Base-by-base conservation (phyloP, 2,888 invertebrate genomes). In the Carpatolechia fugitivella region DNA sequence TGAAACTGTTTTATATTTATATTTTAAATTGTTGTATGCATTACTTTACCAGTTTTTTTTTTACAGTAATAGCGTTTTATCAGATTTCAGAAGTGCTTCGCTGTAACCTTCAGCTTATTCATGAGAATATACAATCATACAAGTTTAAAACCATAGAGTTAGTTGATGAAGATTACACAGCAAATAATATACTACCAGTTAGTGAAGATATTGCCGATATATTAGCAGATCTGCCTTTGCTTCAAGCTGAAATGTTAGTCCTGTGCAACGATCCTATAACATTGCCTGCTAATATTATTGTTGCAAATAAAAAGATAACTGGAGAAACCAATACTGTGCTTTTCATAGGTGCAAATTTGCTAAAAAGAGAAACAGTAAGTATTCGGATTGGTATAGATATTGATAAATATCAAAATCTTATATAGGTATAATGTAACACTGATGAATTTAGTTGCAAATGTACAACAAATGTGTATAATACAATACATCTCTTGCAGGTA, bases 111-210 rank as follows among this genome's bases (percentile, higher is more conserved):
- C 97, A 97, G 76, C 72, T 96, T 0, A 91, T 93, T 0, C 74
- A 95, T 0, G 97, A 97, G 76, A 97, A 96, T 71, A 75, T 91
- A 1, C 90, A 91, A 52, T 86, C 85, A 0, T 79, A 91, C 60
- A 94, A 93, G 85, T 89, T 94, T 0, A 93, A 92, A 74, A 80
- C 82, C 36, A 82, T 93, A 18, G 92, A 94, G 76, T 51, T 92
- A 57, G 72, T 80, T 62, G 91, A 91, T 49, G 83, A 85, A 29
- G 90, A 91, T 44, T 91, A 92, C 59, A 85, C 91, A 40, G 78
- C 74, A 5, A 86, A 90, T 52, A 82, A 77, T 6, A 80, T 88
- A 40, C 68, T 82, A 55, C 90, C 92, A 0, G 63, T 94, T 0
- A 82, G 93, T 0, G 91, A 91, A 1, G 62, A 84, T 6, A 87